Base-by-base conservation (phyloP, 1,140 invertebrate species). In the Pemphigus obesinymphae region DNA sequence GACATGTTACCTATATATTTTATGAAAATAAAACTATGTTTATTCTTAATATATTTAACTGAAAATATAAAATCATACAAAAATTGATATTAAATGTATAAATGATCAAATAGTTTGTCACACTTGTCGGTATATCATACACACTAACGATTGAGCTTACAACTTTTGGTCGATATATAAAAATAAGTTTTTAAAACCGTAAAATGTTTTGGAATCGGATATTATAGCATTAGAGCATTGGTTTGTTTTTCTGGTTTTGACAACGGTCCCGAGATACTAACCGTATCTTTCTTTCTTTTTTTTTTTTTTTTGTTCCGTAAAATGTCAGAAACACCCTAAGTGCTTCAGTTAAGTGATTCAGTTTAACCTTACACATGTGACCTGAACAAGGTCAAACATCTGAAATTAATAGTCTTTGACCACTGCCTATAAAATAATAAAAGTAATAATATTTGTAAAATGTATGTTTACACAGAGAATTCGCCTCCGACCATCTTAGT, bases 401-500 rank as follows among this genome's bases (percentile, higher is more conserved):
- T 58, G 26, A 76, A 76, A 76, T 23, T 58, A 55, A 58, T 58
- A 26, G 34, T 26, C 5, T 80, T 45, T 29, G n/a, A 11, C 20
- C 8, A 55, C 55, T 31, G 48, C 31, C 55, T 53, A 29, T 53
- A 76, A 34, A 76, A 76, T 53, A 34, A 80, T 43, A 61, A 29
- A 40, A 6, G 26, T 75, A 80, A n/a, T 20, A 8, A 80, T 61
- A 29, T 17, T 17, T 43, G 4, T 37, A 17, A 7, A 58, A 61
- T 58, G 3, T 26, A 40, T 23, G 73, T 50, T 84, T 85, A 85
- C 88, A 50, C 86, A 94, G 94, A 93, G 83, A 92, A 94, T 83
- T 92, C 92, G 13, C 94, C 95, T 0, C 95, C 95, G 2, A 94
- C 94, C 1, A 93, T 96, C 80, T 89, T 94, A 5, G 93, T 95